Base-by-base conservation (phyloP, 2,888 invertebrate genomes). In the Drosophila borealis region DNA sequence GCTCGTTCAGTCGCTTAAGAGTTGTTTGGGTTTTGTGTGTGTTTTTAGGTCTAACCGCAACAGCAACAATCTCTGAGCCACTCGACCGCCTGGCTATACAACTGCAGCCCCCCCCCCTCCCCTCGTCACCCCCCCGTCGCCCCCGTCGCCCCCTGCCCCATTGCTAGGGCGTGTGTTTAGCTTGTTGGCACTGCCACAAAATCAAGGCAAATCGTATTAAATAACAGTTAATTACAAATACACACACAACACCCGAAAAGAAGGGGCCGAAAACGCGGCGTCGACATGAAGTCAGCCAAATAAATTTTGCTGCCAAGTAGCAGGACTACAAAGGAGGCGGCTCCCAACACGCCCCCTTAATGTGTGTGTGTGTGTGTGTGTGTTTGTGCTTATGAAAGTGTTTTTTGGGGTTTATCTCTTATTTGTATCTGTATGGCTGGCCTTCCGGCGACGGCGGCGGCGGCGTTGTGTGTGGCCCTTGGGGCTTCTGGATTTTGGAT, bases 191-290 rank as follows among this genome's bases (percentile, higher is more conserved):
- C 36, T 59, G 61, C 69, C 74, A 65, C 78, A 68, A 74, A 86
- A 78, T 82, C 80, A 74, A 72, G 75, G 73, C 64, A 85, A 86
- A 83, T 83, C 86, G 86, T 86, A 83, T 83, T 83, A 83, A 83
- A 83, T 86, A 82, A 86, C 82, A 86, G 86, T 83, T 83, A 83
- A 83, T 83, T 83, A 83, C 82, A 78, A 82, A 82, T 73, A 77
- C 70, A 78, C 73, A 83, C 70, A 62, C n/a, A 17, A 17, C 17
- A 45, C 41, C 55, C 57, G 29, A 48, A 55, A 21, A 41, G 50
- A 34, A 55, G 46, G 48, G 48, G 39, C 45, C 46, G 57, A 60
- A 66, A 77, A 70, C 73, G 77, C 73, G 69, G 66, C 66, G 75
- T 75, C 75, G 67, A 75, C 75, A 75, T 67, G 60, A 75, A 75